Evolutionary conservation across 2,113 vertebrate species (phyloP), one percentile per base, ranked within the genome.

Genomic region (Corydoras sp.): DNA sequence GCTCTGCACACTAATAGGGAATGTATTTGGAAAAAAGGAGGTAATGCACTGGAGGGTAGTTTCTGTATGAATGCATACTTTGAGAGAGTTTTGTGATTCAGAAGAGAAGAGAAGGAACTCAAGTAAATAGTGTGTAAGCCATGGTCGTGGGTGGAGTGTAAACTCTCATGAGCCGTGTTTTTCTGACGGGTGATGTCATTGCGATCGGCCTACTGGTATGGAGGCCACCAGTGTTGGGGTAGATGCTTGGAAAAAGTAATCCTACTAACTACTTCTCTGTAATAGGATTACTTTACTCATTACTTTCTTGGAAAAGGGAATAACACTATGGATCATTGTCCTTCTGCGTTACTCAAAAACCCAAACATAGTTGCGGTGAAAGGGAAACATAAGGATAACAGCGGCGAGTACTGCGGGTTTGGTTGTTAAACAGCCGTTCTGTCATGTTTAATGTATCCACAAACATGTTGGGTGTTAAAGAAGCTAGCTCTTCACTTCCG

Each of bases 101-200:
- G 76, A 74, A 68, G 65, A 51, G 58, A 66, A 76, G 73, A 69
- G 72, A 68, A 81, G 72, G 58, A 78, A 69, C 62, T 76, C 32
- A 61, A 81, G 79, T 83, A 81, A 84, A 84, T 81, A 81, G 70
- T 76, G 76, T 74, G 69, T 75, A 82, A 81, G 77, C 74, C 31
- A 70, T 77, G 76, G 65, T 82, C 69, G 77, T 76, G 85, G 84
- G 79, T 82, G 86, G 79, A 82, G 83, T 81, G 43, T 84, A 72
- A 69, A 61, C 78, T 79, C 82, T 80, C 77, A 70, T 50, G 72
- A 83, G 77, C 78, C 69, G 73, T 76, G 80, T 82, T 80, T 84
- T 86, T 81, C 76, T 76, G 72, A 30, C 43, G 35, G 63, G 72
- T 89, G 86, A 87, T 85, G 86, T 89, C 86, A 88, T 76, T 58